These are phyloP conservation scores for Candidula unifasciata DNA, from an alignment of 2,888 invertebrate species.

Conservation along the genomic window DNA sequence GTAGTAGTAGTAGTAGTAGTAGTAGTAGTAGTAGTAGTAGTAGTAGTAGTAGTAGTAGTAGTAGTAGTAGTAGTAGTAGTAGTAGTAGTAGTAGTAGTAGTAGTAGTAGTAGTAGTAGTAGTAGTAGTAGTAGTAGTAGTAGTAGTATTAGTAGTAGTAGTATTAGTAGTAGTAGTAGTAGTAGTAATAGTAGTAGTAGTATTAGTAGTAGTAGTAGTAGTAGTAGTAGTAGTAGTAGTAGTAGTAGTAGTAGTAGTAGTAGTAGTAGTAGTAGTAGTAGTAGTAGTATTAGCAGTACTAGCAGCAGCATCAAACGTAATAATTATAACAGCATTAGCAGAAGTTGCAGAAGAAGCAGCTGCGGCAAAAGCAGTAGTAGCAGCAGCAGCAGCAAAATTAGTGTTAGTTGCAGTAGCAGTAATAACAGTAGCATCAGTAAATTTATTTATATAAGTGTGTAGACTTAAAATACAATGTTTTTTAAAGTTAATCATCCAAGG, in stretches of 20 bases:
- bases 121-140: neutral
- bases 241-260: conserved; percentile 2
- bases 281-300: neutral
- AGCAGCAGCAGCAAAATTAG: too few relatives aligned
- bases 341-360: too few relatives aligned
- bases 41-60: neutral
- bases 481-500: neutral
- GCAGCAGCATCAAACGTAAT: too few relatives aligned
- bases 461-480: too few relatives aligned
- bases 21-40: conserved; percentile 6
- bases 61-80: conserved; percentile 4
- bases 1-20: conserved; percentile 6
- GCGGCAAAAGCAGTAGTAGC: too few relatives aligned
- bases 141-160: neutral
- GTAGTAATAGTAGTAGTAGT: neutral
- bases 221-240: conserved; percentile 5
- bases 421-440: neutral
- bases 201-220: neutral
- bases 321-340: too few relatives aligned
- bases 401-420: too few relatives aligned
- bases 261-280: neutral
- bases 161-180: neutral
- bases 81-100: neutral
- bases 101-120: neutral
- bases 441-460: neutral